Percentiles rank a stretch among this genome's conserved stretches.
phyloP scores from a whole-genome alignment of 2,113 vertebrate species.

The Ia io region DNA sequence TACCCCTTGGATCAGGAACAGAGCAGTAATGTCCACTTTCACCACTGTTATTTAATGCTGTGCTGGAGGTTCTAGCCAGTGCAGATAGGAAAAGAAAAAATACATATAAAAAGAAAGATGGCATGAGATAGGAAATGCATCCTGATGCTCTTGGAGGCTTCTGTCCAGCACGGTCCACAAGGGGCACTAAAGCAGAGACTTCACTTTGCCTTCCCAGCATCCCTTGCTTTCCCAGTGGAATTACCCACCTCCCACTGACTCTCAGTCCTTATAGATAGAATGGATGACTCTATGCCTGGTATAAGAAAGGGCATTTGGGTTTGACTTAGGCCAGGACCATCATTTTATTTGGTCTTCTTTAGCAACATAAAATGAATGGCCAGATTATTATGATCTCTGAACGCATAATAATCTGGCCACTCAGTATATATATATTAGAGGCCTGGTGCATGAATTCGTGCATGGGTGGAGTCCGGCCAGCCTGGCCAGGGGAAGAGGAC shows the following conservation, averaged over 20 bases:
- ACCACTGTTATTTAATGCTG: neutral
- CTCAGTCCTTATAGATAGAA: neutral
- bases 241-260: fast-evolving
- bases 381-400: too few relatives aligned
- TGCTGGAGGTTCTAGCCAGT: neutral
- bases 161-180: fast-evolving
- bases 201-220: neutral
- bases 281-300: neutral
- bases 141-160: neutral
- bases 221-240: neutral
- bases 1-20: neutral
- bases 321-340: neutral
- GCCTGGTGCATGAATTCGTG: too few relatives aligned
- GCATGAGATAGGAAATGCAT: neutral
- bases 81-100: neutral
- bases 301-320: neutral
- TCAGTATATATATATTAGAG: too few relatives aligned
- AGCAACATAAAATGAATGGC: neutral
- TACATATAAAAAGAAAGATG: neutral
- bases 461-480: too few relatives aligned
- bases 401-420: too few relatives aligned
- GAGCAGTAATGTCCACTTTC: neutral
- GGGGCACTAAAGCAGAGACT: too few relatives aligned
- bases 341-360: neutral
- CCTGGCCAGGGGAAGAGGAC: too few relatives aligned